Evolutionary conservation across 2,888 invertebrate species (phyloP), one percentile per base, ranked within the genome.

Genomic region (Hirtodrosophila alboralis): DNA sequence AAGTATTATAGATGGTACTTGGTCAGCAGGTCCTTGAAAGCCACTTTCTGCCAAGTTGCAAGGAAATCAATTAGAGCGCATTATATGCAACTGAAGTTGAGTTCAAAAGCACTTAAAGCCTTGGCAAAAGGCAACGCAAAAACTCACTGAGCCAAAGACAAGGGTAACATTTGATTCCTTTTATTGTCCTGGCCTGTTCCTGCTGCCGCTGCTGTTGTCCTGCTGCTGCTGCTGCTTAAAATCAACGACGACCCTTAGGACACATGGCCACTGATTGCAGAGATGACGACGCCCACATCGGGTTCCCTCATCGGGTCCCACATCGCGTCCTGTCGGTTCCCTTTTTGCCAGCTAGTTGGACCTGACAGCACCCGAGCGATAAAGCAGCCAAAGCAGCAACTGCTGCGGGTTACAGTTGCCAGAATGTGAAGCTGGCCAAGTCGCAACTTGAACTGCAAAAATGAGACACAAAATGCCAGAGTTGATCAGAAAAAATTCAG

Each of bases 41-140:
- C 59, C 57, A 72, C 52, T 58, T 53, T 57, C 14, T 13, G 38
- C 31, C 30, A 27, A 44, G 65, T 44, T 65, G 34, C 70, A 51
- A 30, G 53, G 58, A 70, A 78, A 78, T 78, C 83, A 78, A 78
- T 83, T 78, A 70, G 79, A 58, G 64, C 51, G 61, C 70, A 77
- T 75, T 75, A 69, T 63, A 75, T 72, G 75, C 72, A 65, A 49
- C 40, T 57, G 27, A 60, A 74, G 67, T 43, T 72, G 59, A 58
- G 41, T 66, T 69, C 40, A 34, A 58, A 59, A 41, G 67, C 60
- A 59, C 63, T 78, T 69, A 54, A 69, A 66, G 60, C 47, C 48
- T 37, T 41, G 12, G 31, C n/a, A 31, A 30, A n/a, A n/a, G 18
- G 18, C 18, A 44, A 18, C 6, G 23, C 7, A 6, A 23, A 8